phyloP scores from a whole-genome alignment of 2,888 invertebrate species.

The Apotomis turbidana region DNA sequence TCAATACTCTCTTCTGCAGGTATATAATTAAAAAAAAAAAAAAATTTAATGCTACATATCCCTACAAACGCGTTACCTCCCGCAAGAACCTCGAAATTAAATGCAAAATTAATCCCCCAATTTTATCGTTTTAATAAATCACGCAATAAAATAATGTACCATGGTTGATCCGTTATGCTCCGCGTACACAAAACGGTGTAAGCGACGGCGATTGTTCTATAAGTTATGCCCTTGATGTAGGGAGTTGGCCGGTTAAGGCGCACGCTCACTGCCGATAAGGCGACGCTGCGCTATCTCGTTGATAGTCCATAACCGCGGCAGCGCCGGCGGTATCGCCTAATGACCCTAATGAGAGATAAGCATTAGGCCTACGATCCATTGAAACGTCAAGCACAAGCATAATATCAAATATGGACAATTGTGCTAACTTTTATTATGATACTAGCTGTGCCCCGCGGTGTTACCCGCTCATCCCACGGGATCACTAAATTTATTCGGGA shows the following conservation, averaged over 20 bases:
- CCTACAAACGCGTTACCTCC: background rate
- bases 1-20: background rate
- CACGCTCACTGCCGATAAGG: conserved; percentile 1
- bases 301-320: conserved; percentile 24
- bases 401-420: background rate
- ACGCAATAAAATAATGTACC: background rate
- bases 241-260: background rate
- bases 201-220: background rate
- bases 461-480: too few relatives aligned
- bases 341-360: background rate
- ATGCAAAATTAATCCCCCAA: background rate
- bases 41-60: background rate
- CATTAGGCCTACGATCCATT: background rate
- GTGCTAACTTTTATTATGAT: background rate
- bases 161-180: background rate
- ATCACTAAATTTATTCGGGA: too few relatives aligned
- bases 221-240: background rate
- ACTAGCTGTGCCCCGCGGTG: too few relatives aligned
- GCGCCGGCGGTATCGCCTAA: background rate
- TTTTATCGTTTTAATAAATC: background rate
- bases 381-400: background rate
- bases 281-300: conserved; percentile 21
- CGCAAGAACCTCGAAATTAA: background rate
- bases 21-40: background rate
- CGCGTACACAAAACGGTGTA: background rate